These are phyloP conservation scores for Andinoacara biseriatus DNA, from an alignment of 2,113 vertebrate species.

Conservation along the genomic window DNA sequence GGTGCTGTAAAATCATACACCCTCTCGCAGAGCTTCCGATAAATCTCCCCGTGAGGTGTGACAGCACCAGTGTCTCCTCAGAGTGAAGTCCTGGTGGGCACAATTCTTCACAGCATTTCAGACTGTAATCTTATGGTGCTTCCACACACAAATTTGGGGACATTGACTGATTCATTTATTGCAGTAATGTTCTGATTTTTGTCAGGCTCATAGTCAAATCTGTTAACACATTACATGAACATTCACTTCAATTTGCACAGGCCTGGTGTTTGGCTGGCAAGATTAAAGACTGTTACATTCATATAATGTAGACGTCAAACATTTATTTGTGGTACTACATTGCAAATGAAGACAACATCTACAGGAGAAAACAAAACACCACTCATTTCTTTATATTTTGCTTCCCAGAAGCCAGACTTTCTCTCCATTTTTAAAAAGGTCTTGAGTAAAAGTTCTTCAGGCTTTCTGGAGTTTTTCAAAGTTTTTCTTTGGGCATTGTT, in stretches of 20 bases:
- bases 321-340: background rate
- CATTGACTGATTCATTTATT: background rate
- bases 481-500: no score
- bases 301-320: background rate
- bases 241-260: background rate
- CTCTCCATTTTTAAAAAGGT: no score
- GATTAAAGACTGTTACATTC: background rate
- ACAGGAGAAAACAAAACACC: background rate
- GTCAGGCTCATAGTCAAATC: background rate
- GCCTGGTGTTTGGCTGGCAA: background rate
- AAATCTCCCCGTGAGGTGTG: conserved; percentile 64
- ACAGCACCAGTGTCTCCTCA: conserved; percentile 32
- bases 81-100: conserved; percentile 35
- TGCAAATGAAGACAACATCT: background rate
- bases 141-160: background rate
- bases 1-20: conserved; percentile 63
- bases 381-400: no score
- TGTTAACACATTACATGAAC: background rate
- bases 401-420: no score
- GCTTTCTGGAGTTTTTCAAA: no score
- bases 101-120: background rate
- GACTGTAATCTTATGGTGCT: background rate
- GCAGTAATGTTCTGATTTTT: background rate
- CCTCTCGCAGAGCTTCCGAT: conserved; percentile 51
- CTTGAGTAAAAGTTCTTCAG: no score